Percentiles rank a stretch among this genome's conserved stretches.
Conservation (phyloP, 2,888 invertebrate species). For the Pteria penguin region DNA sequence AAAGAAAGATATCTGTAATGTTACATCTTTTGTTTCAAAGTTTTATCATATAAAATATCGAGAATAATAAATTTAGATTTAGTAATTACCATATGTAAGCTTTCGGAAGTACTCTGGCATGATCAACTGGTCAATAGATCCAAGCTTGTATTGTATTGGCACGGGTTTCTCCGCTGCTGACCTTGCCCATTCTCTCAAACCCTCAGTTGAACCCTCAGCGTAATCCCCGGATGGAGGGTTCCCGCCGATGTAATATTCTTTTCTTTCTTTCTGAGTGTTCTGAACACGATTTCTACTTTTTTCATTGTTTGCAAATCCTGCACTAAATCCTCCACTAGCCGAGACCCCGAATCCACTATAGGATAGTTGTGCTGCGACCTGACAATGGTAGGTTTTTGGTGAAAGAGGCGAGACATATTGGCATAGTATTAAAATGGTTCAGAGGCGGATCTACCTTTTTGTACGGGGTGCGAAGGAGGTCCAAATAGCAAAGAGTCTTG, state of each 20-base stretch:
- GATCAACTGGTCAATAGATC: conserved; percentile 24
- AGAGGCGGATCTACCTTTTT: no score
- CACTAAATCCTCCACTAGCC: conserved; percentile 17
- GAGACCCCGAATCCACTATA: conserved; percentile 8
- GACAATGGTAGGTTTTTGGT: no score
- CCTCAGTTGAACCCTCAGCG: conserved; percentile 13
- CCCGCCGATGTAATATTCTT: conserved; percentile 36
- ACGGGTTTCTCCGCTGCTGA: conserved; percentile 36
- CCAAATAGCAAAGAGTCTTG: no score
- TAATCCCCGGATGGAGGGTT: conserved; percentile 23
- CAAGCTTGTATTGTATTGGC: conserved; percentile 30
- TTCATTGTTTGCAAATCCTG: background rate
- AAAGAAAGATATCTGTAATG: no score
- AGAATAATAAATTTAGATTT: no score
- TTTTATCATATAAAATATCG: no score
- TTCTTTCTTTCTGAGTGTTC: conserved; percentile 23
- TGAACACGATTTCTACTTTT: conserved; percentile 8
- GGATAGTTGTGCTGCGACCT: conserved; percentile 26
- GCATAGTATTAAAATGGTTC: no score
- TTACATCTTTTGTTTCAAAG: no score
- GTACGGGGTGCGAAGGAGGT: no score
- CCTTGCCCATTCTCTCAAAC: conserved; percentile 36
- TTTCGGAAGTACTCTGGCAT: conserved; percentile 15
- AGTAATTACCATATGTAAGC: conserved; percentile 17
- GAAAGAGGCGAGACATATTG: no score